Percentiles rank a stretch among this genome's conserved stretches.
These are phyloP conservation scores for Fringilla coelebs DNA, from an alignment of 2,797 vertebrate genomes.

Conservation along the genomic window DNA sequence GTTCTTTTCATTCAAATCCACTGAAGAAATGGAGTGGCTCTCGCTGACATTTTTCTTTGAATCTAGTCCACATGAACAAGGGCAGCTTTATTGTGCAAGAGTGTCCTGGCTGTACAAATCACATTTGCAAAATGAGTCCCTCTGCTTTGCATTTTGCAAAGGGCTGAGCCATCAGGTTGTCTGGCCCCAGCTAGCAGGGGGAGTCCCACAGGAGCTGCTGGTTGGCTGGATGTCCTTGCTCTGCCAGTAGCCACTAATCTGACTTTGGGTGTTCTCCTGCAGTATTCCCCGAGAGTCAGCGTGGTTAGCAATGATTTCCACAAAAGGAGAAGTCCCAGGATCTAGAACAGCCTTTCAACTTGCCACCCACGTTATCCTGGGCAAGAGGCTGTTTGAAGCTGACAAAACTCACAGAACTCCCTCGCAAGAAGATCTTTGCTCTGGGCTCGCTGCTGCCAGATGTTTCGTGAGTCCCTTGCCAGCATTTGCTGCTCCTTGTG, in stretches of 20 bases:
- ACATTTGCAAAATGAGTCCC: neutral
- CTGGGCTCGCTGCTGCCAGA: neutral
- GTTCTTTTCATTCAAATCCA: neutral
- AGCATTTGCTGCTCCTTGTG: neutral
- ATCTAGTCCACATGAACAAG: neutral
- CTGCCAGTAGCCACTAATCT: neutral
- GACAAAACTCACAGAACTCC: neutral
- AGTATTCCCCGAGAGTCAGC: neutral
- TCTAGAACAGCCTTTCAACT: neutral
- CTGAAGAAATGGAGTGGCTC: neutral
- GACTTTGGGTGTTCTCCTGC: neutral
- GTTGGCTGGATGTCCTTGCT: fast-evolving
- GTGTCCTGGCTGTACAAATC: conserved; percentile 16
- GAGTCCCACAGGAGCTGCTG: neutral
- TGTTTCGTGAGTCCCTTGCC: neutral
- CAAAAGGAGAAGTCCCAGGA: neutral
- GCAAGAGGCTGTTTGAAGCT: neutral
- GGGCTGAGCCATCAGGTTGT: neutral
- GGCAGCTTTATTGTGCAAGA: neutral
- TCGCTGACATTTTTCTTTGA: neutral
- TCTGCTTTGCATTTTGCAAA: neutral
- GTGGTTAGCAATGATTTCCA: neutral
- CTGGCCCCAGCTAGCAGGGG: neutral
- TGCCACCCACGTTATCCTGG: neutral
- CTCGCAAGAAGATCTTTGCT: fast-evolving